These are phyloP conservation scores for Darevskia mixta DNA, from an alignment of 2,797 vertebrate species.

Conservation along the genomic window DNA sequence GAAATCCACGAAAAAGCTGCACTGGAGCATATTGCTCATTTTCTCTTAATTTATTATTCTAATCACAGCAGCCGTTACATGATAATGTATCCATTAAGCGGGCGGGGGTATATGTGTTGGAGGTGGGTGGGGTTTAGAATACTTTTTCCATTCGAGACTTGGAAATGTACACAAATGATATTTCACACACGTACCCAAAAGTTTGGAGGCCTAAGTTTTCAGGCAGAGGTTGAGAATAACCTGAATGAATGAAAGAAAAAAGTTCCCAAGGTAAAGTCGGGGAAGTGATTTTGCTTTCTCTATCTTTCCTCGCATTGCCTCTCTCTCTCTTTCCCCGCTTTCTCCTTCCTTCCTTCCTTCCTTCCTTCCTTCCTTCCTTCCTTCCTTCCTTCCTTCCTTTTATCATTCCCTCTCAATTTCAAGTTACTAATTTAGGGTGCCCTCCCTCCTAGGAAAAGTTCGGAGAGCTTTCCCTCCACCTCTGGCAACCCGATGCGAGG, in stretches of 20 bases:
- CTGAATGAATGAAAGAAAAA: neutral
- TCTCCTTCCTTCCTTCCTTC: neutral
- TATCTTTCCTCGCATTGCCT: too few species aligned
- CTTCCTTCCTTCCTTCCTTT: neutral
- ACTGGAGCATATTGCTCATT: slow-evolving; percentile 78
- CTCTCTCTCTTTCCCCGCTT: neutral
- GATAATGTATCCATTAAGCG: slow-evolving; percentile 74
- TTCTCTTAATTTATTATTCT: slow-evolving; percentile 82
- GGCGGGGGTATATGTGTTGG: neutral
- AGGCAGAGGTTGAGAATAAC: neutral
- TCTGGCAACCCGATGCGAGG: neutral
- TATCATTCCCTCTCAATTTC: neutral
- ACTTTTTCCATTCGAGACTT: slow-evolving; percentile 62
- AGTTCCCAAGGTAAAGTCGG: neutral
- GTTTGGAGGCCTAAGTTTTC: slow-evolving; percentile 42
- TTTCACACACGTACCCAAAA: slow-evolving; percentile 40
- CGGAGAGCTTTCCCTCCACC: neutral
- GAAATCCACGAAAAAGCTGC: slow-evolving; percentile 80
- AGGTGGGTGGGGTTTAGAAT: neutral
- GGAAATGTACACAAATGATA: slow-evolving; percentile 51
- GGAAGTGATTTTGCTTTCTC: neutral
- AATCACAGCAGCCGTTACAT: slow-evolving; percentile 74
- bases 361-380: neutral
- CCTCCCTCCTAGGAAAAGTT: neutral
- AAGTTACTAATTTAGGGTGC: neutral